Evolutionary conservation across 2,113 vertebrate genomes (phyloP), one percentile per base, ranked within the genome.

Genomic region (Sciurus niger): DNA sequence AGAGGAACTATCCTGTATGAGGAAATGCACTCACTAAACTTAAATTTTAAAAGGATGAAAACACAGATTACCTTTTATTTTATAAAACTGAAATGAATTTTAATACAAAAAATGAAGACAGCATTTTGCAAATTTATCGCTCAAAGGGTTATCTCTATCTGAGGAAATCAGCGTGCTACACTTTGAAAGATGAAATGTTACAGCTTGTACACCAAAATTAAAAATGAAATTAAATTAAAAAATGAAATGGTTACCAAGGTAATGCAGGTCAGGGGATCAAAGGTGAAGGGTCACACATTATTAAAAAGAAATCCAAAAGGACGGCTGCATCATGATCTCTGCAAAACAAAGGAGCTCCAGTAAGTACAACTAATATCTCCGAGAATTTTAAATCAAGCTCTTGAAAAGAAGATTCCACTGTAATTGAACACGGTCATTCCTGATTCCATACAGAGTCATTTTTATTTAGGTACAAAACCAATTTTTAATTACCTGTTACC

Each of bases 201-300:
- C 98, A 99, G 98, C 98, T 98, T 98, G 98, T 98, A 99, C 97
- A 98, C 98, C 98, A 99, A 99, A 99, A 98, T 98, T 98, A 99
- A 99, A 99, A 98, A 99, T 99, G 98, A 98, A 99, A 98, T 98
- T 98, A 99, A 99, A 99, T 99, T 99, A 99, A 99, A 99, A 99
- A 99, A 99, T 99, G 99, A 99, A 99, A 99, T 99, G 99, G 99
- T 99, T 99, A 99, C 99, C 99, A 99, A 99, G 99, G 99, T 99
- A 99, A 99, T 99, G 99, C 99, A 99, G 99, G 99, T 99, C 99
- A 99, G 99, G 99, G 99, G 98, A 98, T 99, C 99, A 99, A 99
- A 99, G 99, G 99, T 99, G 99, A 99, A 99, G 99, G 99, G 99
- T 99, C 99, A 99, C 99, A 99, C 98, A 99, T 98, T 99, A 99